Evolutionary conservation across 2,113 vertebrate species (phyloP), one percentile per base, ranked within the genome.

Genomic region (Archilochus colubris): DNA sequence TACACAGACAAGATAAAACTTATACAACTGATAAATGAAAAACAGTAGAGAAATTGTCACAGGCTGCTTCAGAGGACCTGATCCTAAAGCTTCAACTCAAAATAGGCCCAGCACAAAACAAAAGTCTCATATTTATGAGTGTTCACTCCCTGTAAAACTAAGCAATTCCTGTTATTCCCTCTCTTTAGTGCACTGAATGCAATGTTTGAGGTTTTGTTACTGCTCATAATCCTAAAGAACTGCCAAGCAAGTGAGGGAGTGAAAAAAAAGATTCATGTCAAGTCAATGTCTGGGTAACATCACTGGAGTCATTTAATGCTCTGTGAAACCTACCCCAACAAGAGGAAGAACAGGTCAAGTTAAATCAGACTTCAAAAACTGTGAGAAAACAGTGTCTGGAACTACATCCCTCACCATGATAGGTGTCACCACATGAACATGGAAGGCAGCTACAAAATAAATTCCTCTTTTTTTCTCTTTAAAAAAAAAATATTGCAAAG

Each of bases 361-460:
- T 27, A 59, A 33, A 66, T 82, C 69, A 92, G 78, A 74, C 22
- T 81, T 77, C 86, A 79, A 86, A 73, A 95, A 90, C 57, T 38
- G 70, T 38, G 70, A 84, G 59, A 51, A 93, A 86, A 80, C 27
- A 83, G 51, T 40, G 86, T 67, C 86, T 84, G 76, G 25, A 96
- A 51, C 55, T 51, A 12, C 38, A 81, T 88, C 61, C 86, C 68
- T 64, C 76, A 88, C 91, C 72, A 22, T 22, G 83, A 96, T 76
- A 94, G 68, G 68, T 83, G 83, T 86, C 92, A 92, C 61, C 61
- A 89, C 68, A 59, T 19, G n/a, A 80, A 53, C 40, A 30, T 12
- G 25, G 51, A 88, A 88, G n/a, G 57, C 44, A 48, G 62, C 9
- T 53, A 84, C 61, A 69, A 83, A 82, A 77, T 13, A 50, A 31